Percentiles rank a stretch among this genome's conserved stretches.
phyloP scores from a whole-genome alignment of 2,888 invertebrate species.

The Brachypterus glaber region DNA sequence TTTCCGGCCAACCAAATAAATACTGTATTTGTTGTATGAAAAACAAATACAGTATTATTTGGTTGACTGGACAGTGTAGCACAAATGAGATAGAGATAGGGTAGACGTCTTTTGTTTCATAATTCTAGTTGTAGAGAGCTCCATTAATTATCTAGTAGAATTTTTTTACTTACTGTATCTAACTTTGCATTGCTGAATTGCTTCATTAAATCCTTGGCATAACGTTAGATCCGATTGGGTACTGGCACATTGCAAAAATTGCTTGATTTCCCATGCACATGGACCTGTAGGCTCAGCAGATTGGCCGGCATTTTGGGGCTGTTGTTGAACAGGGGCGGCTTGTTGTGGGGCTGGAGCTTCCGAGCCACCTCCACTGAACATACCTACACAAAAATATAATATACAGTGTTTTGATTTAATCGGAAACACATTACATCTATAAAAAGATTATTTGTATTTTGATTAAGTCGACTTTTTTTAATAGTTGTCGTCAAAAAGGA shows the following conservation, averaged over 20 bases:
- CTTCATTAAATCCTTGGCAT: slow-evolving; percentile 97
- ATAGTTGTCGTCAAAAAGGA: no score
- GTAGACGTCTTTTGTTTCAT: no score
- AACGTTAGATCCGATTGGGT: slow-evolving; percentile 80
- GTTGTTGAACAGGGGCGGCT: slow-evolving; percentile 38
- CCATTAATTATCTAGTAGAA: no score
- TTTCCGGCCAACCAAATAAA: no score
- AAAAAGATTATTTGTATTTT: no score
- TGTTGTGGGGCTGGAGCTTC: slow-evolving; percentile 40
- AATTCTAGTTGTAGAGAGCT: no score
- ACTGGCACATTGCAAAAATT: slow-evolving; percentile 92
- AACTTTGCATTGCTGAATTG: slow-evolving; percentile 87
- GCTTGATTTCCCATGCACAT: slow-evolving; percentile 91
- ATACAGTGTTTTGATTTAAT: no score
- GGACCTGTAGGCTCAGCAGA: slow-evolving; percentile 48
- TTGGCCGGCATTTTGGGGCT: slow-evolving; percentile 35
- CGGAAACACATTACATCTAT: not conserved
- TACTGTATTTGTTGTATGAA: no score
- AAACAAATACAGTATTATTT: no score
- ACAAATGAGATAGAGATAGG: no score
- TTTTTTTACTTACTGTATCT: slow-evolving; percentile 61
- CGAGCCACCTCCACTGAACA: slow-evolving; percentile 51
- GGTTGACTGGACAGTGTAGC: no score
- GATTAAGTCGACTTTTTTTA: no score
- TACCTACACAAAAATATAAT: slow-evolving; percentile 40